Evolutionary conservation across 1,140 invertebrate genomes (phyloP).

Genomic region (Hycleus phaleratus): DNA sequence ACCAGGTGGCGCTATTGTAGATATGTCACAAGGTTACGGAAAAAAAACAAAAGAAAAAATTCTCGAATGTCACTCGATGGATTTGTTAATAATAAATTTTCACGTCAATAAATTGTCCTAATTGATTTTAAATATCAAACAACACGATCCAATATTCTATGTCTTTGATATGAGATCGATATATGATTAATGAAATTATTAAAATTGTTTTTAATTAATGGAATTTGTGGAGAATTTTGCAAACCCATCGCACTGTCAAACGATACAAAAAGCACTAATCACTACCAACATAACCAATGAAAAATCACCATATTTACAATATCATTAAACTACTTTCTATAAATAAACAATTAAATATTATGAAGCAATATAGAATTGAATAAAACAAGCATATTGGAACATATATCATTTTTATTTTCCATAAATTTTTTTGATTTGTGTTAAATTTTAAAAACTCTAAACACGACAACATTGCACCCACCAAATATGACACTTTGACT

Average conservation of each 20-base stretch:
- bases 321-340: too few species aligned
- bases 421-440: too few species aligned
- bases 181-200: constrained; percentile 13
- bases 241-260: constrained; percentile 30
- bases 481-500: too few species aligned
- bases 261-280: constrained; percentile 14
- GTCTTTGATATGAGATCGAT: constrained; percentile 23
- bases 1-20: constrained; percentile 23
- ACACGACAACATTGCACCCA: too few species aligned
- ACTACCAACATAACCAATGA: constrained; percentile 3
- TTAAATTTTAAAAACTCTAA: too few species aligned
- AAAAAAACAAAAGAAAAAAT: too few species aligned
- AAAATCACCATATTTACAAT: too few species aligned
- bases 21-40: too few species aligned
- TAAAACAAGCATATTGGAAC: too few species aligned
- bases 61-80: not conserved
- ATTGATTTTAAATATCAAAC: constrained; percentile 26
- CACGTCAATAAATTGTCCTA: not conserved
- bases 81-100: constrained; percentile 1
- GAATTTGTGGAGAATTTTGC: constrained; percentile 11
- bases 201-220: constrained; percentile 13
- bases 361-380: too few species aligned
- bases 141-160: constrained; percentile 26
- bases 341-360: too few species aligned
- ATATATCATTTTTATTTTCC: too few species aligned